Conservation (phyloP, 2,113 vertebrate genomes). For the Notarius quadriscutis region DNA sequence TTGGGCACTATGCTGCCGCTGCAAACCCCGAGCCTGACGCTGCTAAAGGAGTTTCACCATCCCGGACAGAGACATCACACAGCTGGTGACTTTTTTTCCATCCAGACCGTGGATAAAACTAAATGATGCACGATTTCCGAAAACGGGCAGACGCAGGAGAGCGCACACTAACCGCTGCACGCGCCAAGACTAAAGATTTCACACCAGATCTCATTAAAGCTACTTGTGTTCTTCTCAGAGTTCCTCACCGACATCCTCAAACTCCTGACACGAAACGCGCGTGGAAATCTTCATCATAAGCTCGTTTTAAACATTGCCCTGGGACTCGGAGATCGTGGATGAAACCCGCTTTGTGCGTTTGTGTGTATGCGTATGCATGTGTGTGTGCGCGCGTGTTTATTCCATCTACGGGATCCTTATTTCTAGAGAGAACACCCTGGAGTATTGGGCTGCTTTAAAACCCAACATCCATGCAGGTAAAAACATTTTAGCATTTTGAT, state of each 20-base stretch:
- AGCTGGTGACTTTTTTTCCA: neutral
- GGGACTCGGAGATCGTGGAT: conserved; percentile 4
- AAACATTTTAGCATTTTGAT: neutral
- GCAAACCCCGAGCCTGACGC: neutral
- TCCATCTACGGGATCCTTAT: neutral
- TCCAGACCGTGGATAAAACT: conserved; percentile 1
- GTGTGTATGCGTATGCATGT: neutral
- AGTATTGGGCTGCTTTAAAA: neutral
- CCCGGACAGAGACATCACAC: neutral
- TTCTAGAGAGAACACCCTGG: neutral
- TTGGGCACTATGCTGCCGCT: conserved; percentile 25
- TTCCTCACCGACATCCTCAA: neutral
- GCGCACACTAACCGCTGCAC: neutral
- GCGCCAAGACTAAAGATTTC: conserved; percentile 8
- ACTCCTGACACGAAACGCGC: neutral
- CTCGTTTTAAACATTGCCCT: neutral
- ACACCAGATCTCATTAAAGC: neutral
- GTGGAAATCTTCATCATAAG: neutral
- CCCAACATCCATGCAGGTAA: neutral
- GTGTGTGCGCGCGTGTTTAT: neutral
- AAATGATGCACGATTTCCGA: conserved; percentile 5
- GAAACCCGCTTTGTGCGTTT: neutral
- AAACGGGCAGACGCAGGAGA: neutral
- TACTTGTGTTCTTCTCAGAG: neutral
- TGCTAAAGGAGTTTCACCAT: neutral